These are phyloP conservation scores for Zygogramma bicolorata DNA, from an alignment of 2,888 invertebrate species.

Conservation along the genomic window DNA sequence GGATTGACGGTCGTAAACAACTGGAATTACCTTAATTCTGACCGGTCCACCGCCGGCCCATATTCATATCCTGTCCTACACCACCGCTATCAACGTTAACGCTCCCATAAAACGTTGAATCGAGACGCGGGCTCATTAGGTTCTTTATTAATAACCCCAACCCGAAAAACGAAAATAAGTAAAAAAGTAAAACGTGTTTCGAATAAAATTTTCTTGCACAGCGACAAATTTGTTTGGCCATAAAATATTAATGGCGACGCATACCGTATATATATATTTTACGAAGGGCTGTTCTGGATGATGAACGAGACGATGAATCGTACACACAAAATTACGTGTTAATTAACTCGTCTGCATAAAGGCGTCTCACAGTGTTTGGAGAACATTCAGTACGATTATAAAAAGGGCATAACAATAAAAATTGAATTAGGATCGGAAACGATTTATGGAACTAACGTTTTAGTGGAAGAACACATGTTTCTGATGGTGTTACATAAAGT, in stretches of 20 bases:
- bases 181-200: constrained; percentile 27
- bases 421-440: constrained; percentile 20
- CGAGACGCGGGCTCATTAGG: constrained; percentile 21
- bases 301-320: constrained; percentile 24
- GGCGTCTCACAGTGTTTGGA: constrained; percentile 4
- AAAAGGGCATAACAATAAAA: constrained; percentile 27
- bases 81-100: constrained; percentile 15
- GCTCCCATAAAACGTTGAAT: constrained; percentile 15
- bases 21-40: not conserved
- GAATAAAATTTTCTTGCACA: constrained; percentile 33
- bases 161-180: constrained; percentile 13
- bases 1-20: not conserved
- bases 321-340: constrained; percentile 20
- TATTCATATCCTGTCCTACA: not conserved
- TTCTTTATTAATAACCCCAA: constrained; percentile 29
- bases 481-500: constrained; percentile 15
- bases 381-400: constrained; percentile 16
- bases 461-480: constrained; percentile 15
- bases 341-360: constrained; percentile 19
- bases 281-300: constrained; percentile 21
- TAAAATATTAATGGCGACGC: constrained; percentile 27
- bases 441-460: constrained; percentile 10
- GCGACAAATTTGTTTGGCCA: constrained; percentile 26
- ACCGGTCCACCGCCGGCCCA: not conserved
- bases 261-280: constrained; percentile 24